Evolutionary conservation across 1,140 invertebrate genomes (phyloP).

Genomic region (Samia ricini): DNA sequence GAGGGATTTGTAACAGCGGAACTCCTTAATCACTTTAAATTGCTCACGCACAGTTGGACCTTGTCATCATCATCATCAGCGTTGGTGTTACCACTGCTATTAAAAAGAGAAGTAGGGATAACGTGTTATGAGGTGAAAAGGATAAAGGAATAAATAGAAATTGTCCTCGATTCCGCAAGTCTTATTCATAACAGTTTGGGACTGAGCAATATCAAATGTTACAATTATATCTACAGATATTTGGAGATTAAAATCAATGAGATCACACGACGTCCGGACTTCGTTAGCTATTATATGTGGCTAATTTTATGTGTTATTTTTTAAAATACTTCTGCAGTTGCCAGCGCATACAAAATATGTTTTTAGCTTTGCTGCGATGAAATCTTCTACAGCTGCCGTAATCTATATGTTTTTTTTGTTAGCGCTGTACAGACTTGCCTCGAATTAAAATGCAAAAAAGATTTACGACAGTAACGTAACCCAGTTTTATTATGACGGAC

Average conservation of each 20-base stretch:
- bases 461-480: neutral
- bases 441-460: neutral
- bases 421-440: neutral
- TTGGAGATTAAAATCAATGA: neutral
- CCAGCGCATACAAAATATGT: neutral
- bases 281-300: neutral
- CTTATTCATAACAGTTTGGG: too few species aligned
- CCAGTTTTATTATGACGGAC: neutral
- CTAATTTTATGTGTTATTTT: slow-evolving; percentile 9
- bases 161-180: too few species aligned
- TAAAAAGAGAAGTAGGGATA: too few species aligned
- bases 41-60: too few species aligned
- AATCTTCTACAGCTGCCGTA: slow-evolving; percentile 7
- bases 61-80: too few species aligned
- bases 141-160: too few species aligned
- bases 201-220: too few species aligned
- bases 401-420: slow-evolving; percentile 5
- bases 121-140: too few species aligned
- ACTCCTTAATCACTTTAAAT: too few species aligned
- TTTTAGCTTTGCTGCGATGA: slow-evolving; percentile 4
- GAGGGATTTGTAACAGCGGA: too few species aligned
- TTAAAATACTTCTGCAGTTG: slow-evolving; percentile 3
- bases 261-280: neutral
- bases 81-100: too few species aligned
- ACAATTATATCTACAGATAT: neutral